Base-by-base conservation (phyloP, 2,888 invertebrate species). In the Pardosa pseudoannulata region DNA sequence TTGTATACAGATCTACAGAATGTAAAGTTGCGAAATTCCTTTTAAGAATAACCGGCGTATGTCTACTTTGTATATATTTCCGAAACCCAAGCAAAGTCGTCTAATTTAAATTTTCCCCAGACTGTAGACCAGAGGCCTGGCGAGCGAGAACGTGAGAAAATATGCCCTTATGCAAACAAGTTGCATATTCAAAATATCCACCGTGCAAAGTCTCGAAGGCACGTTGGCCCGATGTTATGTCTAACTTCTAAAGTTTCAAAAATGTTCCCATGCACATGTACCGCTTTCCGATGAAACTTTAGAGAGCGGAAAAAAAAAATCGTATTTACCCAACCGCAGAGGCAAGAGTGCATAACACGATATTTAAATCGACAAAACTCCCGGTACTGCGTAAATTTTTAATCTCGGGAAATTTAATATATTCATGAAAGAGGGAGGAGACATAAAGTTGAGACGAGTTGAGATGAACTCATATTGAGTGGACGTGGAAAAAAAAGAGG, bases 351-450 rank as follows among this genome's bases (percentile, higher is more conserved):
- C n/a, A 32, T 0, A n/a, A 46, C 9, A 16, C 46, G 46, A 16
- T 7, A 2, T 46, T 16, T 46, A 46, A 56, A 56, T 23, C 56
- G 56, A 23, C 2, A 56, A 46, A 56, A 56, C 5, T 23, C 5
- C 3, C 19, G 11, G 3, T 5, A 3, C 16, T 29, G 29, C n/a
- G n/a, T n/a, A 65, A 28, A 46, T 46, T 56, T 73, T 73, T 56
- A 73, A 56, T 56, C 19, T 27, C 11, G 0, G 56, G 36, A 1
- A 46, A 41, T 85, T 73, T 78, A 78, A 85, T 78, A 76, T 78
- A 85, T 85, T 85, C 78, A 46, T 32, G 19, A 28, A 50, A 76
- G 74, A 46, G 19, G 56, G 39, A 56, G 68, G 73, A 9, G 19
- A 46, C 50, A 71, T n/a, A 36, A 23, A 64, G 23, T 13, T 68